Evolutionary conservation across 1,140 invertebrate species (phyloP), one percentile per base, ranked within the genome.

Genomic region (Caenorhabditis briggsae): DNA sequence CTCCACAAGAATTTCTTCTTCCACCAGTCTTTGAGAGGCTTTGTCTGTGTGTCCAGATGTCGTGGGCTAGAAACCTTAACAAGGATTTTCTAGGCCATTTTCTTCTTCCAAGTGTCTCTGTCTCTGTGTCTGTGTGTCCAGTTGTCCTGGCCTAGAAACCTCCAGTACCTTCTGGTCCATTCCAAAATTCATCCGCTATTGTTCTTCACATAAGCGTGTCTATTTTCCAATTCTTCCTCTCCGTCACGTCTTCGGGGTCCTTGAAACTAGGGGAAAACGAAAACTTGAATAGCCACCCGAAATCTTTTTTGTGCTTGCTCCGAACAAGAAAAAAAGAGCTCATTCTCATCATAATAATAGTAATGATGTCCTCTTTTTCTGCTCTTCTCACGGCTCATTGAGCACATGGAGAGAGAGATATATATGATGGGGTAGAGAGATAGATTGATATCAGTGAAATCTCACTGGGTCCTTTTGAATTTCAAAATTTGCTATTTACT

Each of bases 271-370:
- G 16, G 16, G 59, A 12, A n/a, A n/a, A 58, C 33, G 33, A 33
- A 33, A 53, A n/a, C 56, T n/a, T 20, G 18, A 59, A 59, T 20
- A 59, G 56, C 56, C 50, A 53, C 6, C 16, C 50, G 9, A 20
- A 11, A 25, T 61, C 14, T 61, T 61, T 61, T 25, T 20, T 61
- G 20, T 20, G 8, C 11, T 18, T 18, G 23, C 23, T 20, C 1
- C 18, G 23, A 61, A 61, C 33, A 33, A 33, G 33, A 33, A 33
- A 33, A 33, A 33, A 33, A 33, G 33, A 70, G 33, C 64, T 70
- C 64, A 70, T 70, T 46, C 33, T 70, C 33, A 70, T 70, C 33
- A 70, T 70, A 70, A 46, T 64, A 58, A 58, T 61, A 61, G 25
- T 61, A 20, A 61, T 61, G 59, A 20, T 18, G 20, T 61, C 23